Evolutionary conservation across 2,888 invertebrate genomes (phyloP), one percentile per base, ranked within the genome.

Genomic region (Melikaiella ostensackeni): DNA sequence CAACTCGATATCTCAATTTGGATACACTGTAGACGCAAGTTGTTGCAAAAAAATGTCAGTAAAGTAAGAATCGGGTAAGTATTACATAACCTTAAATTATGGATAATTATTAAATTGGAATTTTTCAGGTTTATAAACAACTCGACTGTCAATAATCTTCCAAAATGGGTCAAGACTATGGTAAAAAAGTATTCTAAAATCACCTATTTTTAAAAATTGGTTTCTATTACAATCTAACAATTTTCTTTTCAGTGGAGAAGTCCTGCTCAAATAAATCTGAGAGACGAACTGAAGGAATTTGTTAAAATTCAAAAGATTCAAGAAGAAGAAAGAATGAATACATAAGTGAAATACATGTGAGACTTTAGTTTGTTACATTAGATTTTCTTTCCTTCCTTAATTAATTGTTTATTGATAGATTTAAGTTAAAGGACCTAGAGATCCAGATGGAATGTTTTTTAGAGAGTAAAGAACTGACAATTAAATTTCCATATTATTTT

Each of bases 151-250:
- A 78, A 74, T 16, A 79, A 87, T 64, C 81, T 91, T 27, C 89
- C 90, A n/a, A 87, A 88, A 64, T 91, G 90, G 90, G 79, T 90
- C 4, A 86, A 82, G 81, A 77, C 78, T 11, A 85, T 88, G 86
- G 91, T 91, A 79, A 85, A 83, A 82, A 57, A 11, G 24, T n/a
- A 61, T 50, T 64, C 55, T 33, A 33, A 75, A n/a, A 11, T 33
- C 57, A 21, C 24, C 1, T 61, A 21, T 27, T 75, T n/a, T 35
- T 16, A 19, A 33, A 57, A 74, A 27, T 24, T 27, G 13, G n/a
- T 35, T 21, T 50, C 9, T 74, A 19, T 57, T 80, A n/a, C 21
- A 21, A 21, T 80, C 21, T n/a, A 38, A 27, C 35, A 64, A 24
- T 78, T 24, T 33, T 46, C 55, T 76, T 81, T 81, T 57, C 64